These are phyloP conservation scores for Syngnathus rostellatus DNA, from an alignment of 2,797 vertebrate species.

Conservation along the genomic window DNA sequence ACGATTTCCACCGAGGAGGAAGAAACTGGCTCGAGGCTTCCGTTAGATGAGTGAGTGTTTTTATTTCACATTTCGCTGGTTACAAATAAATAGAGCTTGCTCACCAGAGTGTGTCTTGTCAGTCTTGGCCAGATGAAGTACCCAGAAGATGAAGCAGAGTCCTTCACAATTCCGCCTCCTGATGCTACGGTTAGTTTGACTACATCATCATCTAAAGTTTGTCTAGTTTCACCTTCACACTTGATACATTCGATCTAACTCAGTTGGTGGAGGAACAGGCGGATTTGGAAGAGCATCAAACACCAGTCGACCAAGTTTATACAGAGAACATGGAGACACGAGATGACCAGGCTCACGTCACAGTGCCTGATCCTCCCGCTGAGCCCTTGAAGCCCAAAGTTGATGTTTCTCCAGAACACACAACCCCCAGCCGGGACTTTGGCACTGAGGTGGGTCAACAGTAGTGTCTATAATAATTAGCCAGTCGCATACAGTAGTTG, in stretches of 20 bases:
- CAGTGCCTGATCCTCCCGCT: conserved; percentile 41
- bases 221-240: conserved; percentile 8
- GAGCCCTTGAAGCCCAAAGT: conserved; percentile 34
- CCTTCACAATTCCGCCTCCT: conserved; percentile 5
- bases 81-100: not conserved
- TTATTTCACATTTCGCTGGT: conserved; percentile 5
- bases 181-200: not conserved
- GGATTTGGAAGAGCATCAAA: conserved; percentile 10
- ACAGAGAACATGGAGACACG: conserved; percentile 13
- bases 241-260: conserved; percentile 2
- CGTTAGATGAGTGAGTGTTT: conserved; percentile 38
- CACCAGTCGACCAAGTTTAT: conserved; percentile 12
- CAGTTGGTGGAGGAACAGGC: conserved; percentile 31
- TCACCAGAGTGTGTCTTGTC: conserved; percentile 23
- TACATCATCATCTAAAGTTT: not conserved
- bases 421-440: conserved; percentile 64
- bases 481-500: not conserved
- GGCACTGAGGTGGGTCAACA: conserved; percentile 67
- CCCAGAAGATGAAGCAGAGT: conserved; percentile 12
- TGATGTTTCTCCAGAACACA: conserved; percentile 52
- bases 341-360: conserved; percentile 44
- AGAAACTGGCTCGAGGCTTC: conserved; percentile 27
- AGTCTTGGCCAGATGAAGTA: conserved; percentile 30
- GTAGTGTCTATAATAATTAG: not conserved
- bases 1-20: conserved; percentile 24